Percentiles rank a stretch among this genome's conserved stretches.
Evolutionary conservation across 2,888 invertebrate genomes (phyloP).

Genomic region (Heteromyza rotundicornis): DNA sequence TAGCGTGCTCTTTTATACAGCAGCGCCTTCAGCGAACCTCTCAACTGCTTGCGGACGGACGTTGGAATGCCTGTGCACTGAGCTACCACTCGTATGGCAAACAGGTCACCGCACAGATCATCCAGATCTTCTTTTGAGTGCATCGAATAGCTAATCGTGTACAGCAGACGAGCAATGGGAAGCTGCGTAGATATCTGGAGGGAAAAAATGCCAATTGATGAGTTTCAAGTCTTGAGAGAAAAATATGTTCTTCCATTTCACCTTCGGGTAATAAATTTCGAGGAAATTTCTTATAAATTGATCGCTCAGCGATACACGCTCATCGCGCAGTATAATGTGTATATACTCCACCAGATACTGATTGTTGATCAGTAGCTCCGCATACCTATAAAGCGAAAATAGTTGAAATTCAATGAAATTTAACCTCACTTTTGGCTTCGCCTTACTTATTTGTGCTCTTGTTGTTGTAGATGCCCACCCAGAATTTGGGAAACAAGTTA

Average conservation of each 20-base stretch:
- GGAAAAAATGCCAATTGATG: neutral
- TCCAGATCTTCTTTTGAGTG: conserved; percentile 62
- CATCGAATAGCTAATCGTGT: conserved; percentile 61
- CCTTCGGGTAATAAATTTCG: conserved; percentile 86
- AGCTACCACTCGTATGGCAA: conserved; percentile 62
- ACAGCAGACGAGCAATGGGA: conserved; percentile 60
- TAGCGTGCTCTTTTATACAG: conserved; percentile 55
- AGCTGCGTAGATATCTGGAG: conserved; percentile 56
- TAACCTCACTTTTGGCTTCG: neutral
- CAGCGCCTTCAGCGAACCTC: conserved; percentile 56
- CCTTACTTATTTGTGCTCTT: conserved; percentile 61
- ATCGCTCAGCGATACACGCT: conserved; percentile 83
- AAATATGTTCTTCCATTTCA: neutral
- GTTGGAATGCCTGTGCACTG: conserved; percentile 60
- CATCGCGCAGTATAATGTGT: conserved; percentile 87
- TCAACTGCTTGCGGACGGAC: conserved; percentile 59
- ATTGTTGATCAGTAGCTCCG: conserved; percentile 80
- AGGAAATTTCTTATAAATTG: conserved; percentile 86
- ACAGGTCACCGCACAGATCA: conserved; percentile 62
- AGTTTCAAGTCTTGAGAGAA: neutral
- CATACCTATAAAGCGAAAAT: conserved; percentile 67
- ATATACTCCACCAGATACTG: conserved; percentile 88
- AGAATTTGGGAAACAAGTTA: conserved; percentile 88
- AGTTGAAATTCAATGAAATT: neutral
- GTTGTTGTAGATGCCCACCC: conserved; percentile 83